Conservation (phyloP, 2,797 vertebrate species). For the Bryconaethiops microstoma region DNA sequence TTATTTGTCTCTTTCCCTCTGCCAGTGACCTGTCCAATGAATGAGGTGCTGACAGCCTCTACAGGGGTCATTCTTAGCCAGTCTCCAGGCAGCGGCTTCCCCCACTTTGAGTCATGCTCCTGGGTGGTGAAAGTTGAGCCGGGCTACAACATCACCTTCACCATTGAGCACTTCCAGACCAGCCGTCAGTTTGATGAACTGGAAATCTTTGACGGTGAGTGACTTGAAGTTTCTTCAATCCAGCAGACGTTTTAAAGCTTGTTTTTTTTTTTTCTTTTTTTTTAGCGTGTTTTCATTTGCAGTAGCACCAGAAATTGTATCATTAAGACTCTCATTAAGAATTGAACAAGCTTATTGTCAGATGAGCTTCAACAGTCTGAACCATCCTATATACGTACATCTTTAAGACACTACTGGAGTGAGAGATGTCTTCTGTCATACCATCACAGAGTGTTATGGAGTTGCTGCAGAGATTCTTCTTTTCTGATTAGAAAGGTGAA, state of each 20-base stretch:
- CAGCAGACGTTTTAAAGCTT: background rate
- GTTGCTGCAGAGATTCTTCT: too few relatives aligned
- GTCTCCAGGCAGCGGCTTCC: slow-evolving; percentile 88
- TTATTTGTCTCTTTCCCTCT: slow-evolving; percentile 12
- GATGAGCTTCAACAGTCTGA: too few relatives aligned
- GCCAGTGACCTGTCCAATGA: slow-evolving; percentile 92
- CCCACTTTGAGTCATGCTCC: slow-evolving; percentile 96
- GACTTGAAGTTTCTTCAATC: background rate
- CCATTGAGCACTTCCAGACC: slow-evolving; percentile 94
- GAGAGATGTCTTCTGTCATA: too few relatives aligned
- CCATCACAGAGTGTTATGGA: too few relatives aligned
- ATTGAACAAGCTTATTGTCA: too few relatives aligned
- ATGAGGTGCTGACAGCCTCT: slow-evolving; percentile 90
- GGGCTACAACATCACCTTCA: slow-evolving; percentile 91
- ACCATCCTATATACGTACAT: too few relatives aligned
- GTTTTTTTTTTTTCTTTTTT: background rate
- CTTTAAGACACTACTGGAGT: too few relatives aligned
- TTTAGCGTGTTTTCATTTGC: background rate
- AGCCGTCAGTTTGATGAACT: slow-evolving; percentile 96
- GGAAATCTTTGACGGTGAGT: slow-evolving; percentile 87
- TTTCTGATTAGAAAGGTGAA: too few relatives aligned
- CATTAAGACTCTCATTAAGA: too few relatives aligned
- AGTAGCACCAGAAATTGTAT: background rate
- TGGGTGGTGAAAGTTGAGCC: slow-evolving; percentile 95
- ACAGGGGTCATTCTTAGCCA: slow-evolving; percentile 94